phyloP scores from a whole-genome alignment of 2,797 vertebrate species.

The Pangasius mekongensis region DNA sequence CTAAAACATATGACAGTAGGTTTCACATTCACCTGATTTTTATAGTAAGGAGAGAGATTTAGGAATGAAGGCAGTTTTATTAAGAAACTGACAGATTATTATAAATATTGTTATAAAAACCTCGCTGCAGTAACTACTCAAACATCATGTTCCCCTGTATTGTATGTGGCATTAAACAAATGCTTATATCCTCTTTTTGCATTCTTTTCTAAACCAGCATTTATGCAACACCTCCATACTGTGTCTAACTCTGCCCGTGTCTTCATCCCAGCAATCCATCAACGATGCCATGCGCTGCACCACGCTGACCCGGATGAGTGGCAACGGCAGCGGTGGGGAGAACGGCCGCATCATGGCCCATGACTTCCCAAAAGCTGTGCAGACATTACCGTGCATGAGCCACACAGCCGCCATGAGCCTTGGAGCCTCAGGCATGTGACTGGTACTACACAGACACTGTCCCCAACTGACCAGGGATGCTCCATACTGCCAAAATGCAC shows the following conservation, averaged over 20 bases:
- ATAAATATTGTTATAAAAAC: not conserved
- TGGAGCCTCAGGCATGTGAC: constrained; percentile 96
- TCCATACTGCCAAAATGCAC: constrained; percentile 67
- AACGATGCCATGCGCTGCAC: constrained; percentile 97
- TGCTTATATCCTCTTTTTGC: not conserved
- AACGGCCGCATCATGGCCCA: constrained; percentile 97
- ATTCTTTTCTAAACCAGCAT: constrained; percentile 42
- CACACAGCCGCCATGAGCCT: constrained; percentile 96
- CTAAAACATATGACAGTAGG: not conserved
- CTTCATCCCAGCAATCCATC: constrained; percentile 92
- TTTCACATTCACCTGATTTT: not conserved
- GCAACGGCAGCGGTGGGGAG: constrained; percentile 82
- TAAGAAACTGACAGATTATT: not conserved
- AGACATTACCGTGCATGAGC: constrained; percentile 98
- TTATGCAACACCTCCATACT: constrained; percentile 32
- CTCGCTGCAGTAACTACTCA: not conserved
- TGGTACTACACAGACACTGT: constrained; percentile 61
- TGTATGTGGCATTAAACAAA: not conserved
- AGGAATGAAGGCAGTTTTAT: not conserved
- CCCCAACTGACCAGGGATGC: constrained; percentile 42
- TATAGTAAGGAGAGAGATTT: not conserved
- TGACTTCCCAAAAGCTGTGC: constrained; percentile 96
- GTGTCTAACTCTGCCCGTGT: constrained; percentile 69
- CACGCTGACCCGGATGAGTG: constrained; percentile 90
- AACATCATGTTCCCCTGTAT: not conserved